phyloP scores from a whole-genome alignment of 1,140 invertebrate species.

The Spodoptera litura region DNA sequence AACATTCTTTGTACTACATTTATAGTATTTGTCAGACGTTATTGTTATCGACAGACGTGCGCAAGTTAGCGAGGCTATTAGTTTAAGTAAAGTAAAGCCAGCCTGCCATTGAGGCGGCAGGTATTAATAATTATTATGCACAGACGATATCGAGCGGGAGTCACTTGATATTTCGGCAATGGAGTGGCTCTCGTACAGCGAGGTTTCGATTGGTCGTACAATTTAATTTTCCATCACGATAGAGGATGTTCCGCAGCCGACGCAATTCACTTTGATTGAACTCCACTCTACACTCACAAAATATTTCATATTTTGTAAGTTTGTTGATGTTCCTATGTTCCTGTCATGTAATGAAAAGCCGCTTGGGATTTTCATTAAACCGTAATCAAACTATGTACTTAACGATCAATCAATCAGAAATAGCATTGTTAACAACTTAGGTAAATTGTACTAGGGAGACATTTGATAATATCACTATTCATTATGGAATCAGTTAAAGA shows the following conservation, averaged over 20 bases:
- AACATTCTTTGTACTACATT: not conserved
- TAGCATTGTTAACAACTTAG: conserved; percentile 29
- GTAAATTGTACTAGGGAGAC: not conserved
- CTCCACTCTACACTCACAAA: conserved; percentile 51
- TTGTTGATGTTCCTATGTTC: not conserved
- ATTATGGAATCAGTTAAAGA: conserved; percentile 38
- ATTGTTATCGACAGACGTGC: not conserved
- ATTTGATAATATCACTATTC: conserved; percentile 11
- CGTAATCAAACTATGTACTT: conserved; percentile 16
- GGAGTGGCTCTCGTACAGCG: conserved; percentile 47
- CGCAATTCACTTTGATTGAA: conserved; percentile 63
- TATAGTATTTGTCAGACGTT: conserved; percentile 8
- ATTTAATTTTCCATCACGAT: conserved; percentile 72
- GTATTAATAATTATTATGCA: conserved; percentile 48
- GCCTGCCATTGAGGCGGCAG: not conserved
- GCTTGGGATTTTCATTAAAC: conserved; percentile 32
- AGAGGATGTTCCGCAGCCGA: conserved; percentile 57
- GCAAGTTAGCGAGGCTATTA: conserved; percentile 4
- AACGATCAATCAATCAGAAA: conserved; percentile 27
- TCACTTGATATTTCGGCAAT: conserved; percentile 44
- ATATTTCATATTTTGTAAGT: conserved; percentile 30
- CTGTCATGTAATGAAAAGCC: conserved; percentile 25
- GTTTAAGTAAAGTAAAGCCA: conserved; percentile 7
- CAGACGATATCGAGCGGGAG: conserved; percentile 44
- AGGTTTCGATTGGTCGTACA: conserved; percentile 65